These are phyloP conservation scores for Rhinichthys klamathensis DNA, from an alignment of 2,113 vertebrate species.

Conservation along the genomic window DNA sequence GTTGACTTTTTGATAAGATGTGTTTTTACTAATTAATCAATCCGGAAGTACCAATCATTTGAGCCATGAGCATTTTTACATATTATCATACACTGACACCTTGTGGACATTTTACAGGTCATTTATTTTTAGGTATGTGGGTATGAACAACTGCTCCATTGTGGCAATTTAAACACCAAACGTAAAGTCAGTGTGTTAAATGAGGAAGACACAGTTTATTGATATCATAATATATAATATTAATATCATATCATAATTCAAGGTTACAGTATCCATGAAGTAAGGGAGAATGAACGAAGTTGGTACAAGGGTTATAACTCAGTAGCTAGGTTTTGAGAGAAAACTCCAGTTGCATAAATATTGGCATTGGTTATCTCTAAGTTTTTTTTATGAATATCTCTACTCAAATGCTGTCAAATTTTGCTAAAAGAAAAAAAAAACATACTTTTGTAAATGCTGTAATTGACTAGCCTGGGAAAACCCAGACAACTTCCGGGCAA, in stretches of 20 bases:
- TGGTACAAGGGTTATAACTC: background rate
- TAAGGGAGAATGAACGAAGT: background rate
- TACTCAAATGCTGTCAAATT: too few relatives aligned
- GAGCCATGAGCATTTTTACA: background rate
- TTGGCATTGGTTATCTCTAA: background rate
- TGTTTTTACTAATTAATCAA: background rate
- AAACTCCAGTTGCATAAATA: background rate
- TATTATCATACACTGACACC: constrained; percentile 27
- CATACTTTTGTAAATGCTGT: too few relatives aligned
- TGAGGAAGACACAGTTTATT: background rate
- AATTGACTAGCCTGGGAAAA: too few relatives aligned
- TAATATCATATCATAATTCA: background rate
- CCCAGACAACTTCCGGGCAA: too few relatives aligned
- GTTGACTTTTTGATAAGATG: background rate
- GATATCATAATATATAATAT: too few relatives aligned
- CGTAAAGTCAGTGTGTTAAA: background rate
- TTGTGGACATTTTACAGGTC: constrained; percentile 2
- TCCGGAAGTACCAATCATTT: background rate
- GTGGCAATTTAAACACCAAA: background rate
- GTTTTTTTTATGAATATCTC: too few relatives aligned
- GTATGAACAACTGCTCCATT: background rate
- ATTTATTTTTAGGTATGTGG: too few relatives aligned
- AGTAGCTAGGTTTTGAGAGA: background rate
- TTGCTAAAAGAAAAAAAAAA: too few relatives aligned
- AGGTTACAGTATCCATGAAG: background rate